Percentiles rank a stretch among this genome's conserved stretches.
These are phyloP conservation scores for Scolopax bukidnonensis DNA, from an alignment of 2,797 vertebrate species.

Conservation along the genomic window DNA sequence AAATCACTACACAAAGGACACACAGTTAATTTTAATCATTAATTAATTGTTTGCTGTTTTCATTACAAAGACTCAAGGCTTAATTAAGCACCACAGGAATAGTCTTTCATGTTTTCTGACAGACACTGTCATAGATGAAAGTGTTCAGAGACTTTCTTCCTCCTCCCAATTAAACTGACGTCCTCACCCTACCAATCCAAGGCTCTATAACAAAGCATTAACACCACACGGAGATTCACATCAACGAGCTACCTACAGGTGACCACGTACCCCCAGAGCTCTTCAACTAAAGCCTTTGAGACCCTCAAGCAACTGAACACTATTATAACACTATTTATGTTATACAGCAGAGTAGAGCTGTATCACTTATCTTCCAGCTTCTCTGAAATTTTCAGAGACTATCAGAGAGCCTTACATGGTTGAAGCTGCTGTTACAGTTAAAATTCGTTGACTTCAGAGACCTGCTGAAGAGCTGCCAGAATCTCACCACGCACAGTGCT, in stretches of 20 bases:
- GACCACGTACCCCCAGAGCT: not conserved
- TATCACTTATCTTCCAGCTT: not conserved
- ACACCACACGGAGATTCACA: not conserved
- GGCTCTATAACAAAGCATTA: not conserved
- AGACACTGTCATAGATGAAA: conserved; percentile 50
- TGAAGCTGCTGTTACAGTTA: not conserved
- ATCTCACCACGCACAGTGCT: not conserved
- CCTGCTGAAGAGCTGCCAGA: not conserved
- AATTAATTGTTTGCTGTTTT: conserved; percentile 72
- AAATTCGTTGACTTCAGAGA: not conserved
- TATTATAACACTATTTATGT: not conserved
- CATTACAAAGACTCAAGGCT: not conserved
- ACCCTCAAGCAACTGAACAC: not conserved
- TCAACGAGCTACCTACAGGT: not conserved
- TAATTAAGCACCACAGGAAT: conserved; percentile 72
- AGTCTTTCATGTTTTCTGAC: conserved; percentile 55
- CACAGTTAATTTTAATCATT: conserved; percentile 47
- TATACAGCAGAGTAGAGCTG: not conserved
- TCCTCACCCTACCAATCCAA: not conserved
- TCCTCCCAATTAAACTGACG: not conserved
- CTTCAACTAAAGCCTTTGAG: not conserved
- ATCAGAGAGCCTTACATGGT: not conserved
- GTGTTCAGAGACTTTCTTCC: not conserved
- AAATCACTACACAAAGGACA: conserved; percentile 64
- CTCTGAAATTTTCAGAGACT: not conserved